Evolutionary conservation across 2,113 vertebrate species (phyloP).

Genomic region (Prionailurus bengalensis): DNA sequence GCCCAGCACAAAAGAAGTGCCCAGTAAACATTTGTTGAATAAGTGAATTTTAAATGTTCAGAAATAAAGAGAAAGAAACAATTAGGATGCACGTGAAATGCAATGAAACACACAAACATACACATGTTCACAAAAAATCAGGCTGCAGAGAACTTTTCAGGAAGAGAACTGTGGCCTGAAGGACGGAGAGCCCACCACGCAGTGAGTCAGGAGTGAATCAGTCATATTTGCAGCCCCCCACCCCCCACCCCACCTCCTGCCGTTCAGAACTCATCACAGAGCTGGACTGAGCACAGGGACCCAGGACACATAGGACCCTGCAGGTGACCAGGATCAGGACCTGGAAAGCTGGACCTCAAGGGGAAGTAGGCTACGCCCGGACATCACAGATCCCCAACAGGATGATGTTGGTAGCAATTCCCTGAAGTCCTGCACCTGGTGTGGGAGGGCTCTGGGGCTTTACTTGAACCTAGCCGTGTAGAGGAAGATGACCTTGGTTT

Average conservation of each 20-base stretch:
- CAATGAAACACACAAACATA: background rate
- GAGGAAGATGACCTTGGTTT: background rate
- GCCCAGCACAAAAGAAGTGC: background rate
- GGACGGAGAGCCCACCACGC: rapidly evolving
- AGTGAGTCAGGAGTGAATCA: background rate
- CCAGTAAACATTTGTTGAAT: background rate
- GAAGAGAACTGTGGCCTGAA: background rate
- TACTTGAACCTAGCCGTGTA: background rate
- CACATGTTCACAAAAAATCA: background rate
- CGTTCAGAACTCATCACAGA: constrained; percentile 12
- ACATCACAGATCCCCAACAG: background rate
- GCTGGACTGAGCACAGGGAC: background rate
- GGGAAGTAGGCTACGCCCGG: background rate
- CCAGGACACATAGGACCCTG: background rate
- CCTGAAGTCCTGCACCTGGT: background rate
- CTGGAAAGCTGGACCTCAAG: background rate
- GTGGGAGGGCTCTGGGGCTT: background rate
- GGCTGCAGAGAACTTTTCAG: background rate
- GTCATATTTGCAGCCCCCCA: rapidly evolving
- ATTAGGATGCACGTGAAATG: background rate
- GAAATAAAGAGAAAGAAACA: background rate
- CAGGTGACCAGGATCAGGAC: background rate
- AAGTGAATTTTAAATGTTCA: constrained; percentile 21
- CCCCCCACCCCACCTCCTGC: background rate
- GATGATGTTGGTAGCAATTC: background rate